These are phyloP conservation scores for Steatornis caripensis DNA, from an alignment of 2,113 vertebrate genomes.

Conservation along the genomic window DNA sequence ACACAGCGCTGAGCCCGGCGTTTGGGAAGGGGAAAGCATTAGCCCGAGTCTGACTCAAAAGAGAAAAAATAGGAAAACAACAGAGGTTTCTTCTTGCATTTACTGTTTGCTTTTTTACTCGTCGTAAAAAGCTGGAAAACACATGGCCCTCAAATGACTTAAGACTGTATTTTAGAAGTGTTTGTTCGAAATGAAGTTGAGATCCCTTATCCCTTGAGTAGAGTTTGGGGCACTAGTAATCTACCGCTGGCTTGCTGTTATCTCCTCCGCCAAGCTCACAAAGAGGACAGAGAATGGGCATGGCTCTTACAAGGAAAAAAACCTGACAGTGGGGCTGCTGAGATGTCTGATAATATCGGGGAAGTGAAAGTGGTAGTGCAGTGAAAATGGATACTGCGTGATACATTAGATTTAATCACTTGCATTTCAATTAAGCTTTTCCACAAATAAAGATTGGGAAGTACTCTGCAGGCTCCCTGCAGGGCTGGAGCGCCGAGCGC, in stretches of 20 bases:
- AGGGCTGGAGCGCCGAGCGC: background rate
- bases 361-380: conserved; percentile 60
- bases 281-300: conserved; percentile 32
- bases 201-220: background rate
- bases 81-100: background rate
- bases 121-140: background rate
- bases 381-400: conserved; percentile 61
- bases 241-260: conserved; percentile 13
- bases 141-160: background rate
- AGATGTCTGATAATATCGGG: conserved; percentile 49
- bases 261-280: background rate
- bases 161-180: background rate
- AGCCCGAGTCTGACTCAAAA: background rate
- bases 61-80: background rate
- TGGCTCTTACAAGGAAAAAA: conserved; percentile 36
- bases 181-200: background rate
- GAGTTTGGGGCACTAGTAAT: conserved; percentile 2
- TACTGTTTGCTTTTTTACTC: background rate
- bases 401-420: conserved; percentile 68
- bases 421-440: conserved; percentile 68
- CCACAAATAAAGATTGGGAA: conserved; percentile 46
- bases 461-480: background rate
- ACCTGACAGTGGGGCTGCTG: conserved; percentile 45
- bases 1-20: background rate
- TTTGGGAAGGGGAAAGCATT: background rate